Base-by-base conservation (phyloP, 2,797 vertebrate genomes). In the Smutsia gigantea region DNA sequence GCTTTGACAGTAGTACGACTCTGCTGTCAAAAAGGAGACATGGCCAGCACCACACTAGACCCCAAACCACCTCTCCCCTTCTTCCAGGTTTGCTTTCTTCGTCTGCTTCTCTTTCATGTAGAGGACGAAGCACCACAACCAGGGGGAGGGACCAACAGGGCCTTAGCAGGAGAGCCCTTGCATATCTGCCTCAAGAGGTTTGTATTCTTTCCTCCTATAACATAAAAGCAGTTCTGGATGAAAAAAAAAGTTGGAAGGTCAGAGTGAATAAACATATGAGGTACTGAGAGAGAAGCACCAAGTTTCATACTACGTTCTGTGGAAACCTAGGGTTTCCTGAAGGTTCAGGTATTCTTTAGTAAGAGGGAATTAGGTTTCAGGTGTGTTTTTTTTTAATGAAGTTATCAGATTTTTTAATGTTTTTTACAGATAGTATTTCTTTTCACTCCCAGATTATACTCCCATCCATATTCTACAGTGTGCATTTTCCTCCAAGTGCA, bases 361-460 rank as follows among this genome's bases (percentile, higher is more conserved):
- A 6, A 84, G 34, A 87, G 27, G 27, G 53, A 90, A 46, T 46
- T 71, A 68, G 51, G 49, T 18, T 78, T 53, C 42, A 49, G 11
- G 19, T 69, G 39, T 9, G 8, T 9, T 25, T 46, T 72, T 37
- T 31, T n/a, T 66, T 88, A 23, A 71, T 57, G 9, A 94, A 85
- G 55, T 72, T 53, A 74, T 37, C 6, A 15, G 18, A 86, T 72
- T 91, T 51, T 59, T 34, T 46, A 42, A 49, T 21, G 10, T 71
- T 74, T 93, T 92, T 85, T 57, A 89, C 93, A 61, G 18, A 74
- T 18, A 68, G 8, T 14, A n/a, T 63, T 83, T 92, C 71, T 83
- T 3, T 69, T 51, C 46, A 4, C 10, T 3, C 23, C 25, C 19
- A 7, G 31, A 57, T 92, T 53, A 7, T 23, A 37, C 53, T 81